Percentiles rank a stretch among this genome's conserved stretches.
Conservation (phyloP, 2,888 invertebrate genomes). For the Conus canariensis region DNA sequence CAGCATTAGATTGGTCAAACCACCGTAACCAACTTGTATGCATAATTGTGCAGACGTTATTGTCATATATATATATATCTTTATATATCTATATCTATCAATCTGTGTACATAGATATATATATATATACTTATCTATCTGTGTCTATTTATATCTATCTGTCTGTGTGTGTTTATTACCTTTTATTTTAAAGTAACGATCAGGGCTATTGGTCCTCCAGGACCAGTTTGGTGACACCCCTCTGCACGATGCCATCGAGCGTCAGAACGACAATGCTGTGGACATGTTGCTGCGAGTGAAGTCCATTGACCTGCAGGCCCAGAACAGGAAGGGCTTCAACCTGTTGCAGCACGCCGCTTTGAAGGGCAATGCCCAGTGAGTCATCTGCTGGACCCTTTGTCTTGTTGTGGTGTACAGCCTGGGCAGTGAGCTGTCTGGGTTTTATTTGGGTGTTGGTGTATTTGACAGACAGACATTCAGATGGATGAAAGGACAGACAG, state of each 20-base stretch:
- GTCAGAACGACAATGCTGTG: conserved; percentile 86
- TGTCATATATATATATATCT: too few relatives aligned
- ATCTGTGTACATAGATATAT: too few relatives aligned
- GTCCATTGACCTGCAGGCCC: conserved; percentile 86
- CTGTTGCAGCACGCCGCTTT: conserved; percentile 89
- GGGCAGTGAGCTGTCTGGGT: too few relatives aligned
- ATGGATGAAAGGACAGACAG: too few relatives aligned
- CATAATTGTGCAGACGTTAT: too few relatives aligned
- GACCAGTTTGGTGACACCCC: conserved; percentile 90
- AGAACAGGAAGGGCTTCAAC: conserved; percentile 90
- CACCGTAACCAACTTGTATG: too few relatives aligned
- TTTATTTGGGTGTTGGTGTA: not conserved
- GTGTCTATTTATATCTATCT: too few relatives aligned
- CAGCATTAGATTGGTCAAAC: too few relatives aligned
- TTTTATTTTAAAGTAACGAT: too few relatives aligned
- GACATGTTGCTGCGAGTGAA: conserved; percentile 85
- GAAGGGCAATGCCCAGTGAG: conserved; percentile 89
- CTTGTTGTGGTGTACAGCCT: not conserved
- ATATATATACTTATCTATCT: too few relatives aligned
- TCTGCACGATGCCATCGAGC: conserved; percentile 89
- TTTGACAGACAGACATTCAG: not conserved
- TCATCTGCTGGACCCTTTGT: conserved; percentile 41
- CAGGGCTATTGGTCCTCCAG: conserved; percentile 69
- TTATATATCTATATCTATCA: too few relatives aligned
- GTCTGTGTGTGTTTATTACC: too few relatives aligned